Evolutionary conservation across 2,797 vertebrate genomes (phyloP).

Genomic region (Gorsachius magnificus): DNA sequence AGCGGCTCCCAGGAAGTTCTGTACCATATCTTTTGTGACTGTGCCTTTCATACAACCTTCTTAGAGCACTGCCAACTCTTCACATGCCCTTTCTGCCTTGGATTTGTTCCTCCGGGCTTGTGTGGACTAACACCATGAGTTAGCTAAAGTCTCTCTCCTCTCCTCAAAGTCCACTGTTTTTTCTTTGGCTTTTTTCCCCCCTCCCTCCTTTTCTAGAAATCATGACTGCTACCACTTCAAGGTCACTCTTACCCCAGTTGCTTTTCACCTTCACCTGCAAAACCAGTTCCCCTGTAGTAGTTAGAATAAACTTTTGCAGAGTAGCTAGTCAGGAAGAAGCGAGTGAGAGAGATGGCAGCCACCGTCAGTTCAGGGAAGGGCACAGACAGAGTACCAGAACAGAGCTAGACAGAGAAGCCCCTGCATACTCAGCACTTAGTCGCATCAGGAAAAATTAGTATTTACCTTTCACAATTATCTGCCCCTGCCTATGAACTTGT

Average conservation of each 20-base stretch:
- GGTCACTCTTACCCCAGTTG: neutral
- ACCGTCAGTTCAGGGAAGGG: neutral
- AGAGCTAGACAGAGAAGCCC: neutral
- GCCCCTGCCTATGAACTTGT: slow-evolving; percentile 9
- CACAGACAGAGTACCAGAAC: neutral
- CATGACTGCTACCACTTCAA: neutral
- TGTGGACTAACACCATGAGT: neutral
- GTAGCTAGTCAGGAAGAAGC: neutral
- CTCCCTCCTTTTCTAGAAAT: slow-evolving; percentile 8
- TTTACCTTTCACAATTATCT: neutral
- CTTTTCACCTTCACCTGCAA: neutral
- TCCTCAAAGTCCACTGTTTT: neutral
- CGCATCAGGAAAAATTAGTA: slow-evolving; percentile 3
- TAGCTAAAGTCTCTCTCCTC: neutral
- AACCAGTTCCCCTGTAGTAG: neutral
- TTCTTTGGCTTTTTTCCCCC: neutral
- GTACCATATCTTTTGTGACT: neutral
- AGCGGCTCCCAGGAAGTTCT: neutral
- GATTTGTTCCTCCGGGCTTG: neutral
- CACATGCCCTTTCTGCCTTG: neutral
- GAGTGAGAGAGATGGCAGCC: neutral
- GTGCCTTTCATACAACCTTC: neutral
- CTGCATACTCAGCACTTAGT: neutral
- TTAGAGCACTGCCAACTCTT: neutral
- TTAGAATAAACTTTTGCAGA: neutral